phyloP scores from a whole-genome alignment of 2,888 invertebrate species.

The Polymixis lichenea region DNA sequence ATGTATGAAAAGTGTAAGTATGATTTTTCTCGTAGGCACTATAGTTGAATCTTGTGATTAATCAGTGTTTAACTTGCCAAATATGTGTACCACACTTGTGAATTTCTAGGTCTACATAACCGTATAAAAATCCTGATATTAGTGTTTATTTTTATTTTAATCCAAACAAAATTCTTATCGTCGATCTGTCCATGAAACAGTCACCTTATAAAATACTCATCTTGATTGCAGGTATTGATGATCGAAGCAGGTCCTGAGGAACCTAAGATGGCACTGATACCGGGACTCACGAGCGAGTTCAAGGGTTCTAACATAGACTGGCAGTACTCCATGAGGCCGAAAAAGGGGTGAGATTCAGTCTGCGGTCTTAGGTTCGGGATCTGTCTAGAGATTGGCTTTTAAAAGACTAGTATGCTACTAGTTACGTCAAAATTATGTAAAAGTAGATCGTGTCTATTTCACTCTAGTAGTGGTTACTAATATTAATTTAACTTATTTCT shows the following conservation, averaged over 20 bases:
- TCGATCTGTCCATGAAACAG: not conserved
- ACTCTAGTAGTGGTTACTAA: not conserved
- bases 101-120: not conserved
- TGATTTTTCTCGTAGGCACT: not conserved
- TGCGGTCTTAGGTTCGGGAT: conserved; percentile 47
- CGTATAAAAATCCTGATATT: not conserved
- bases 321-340: conserved; percentile 86
- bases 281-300: conserved; percentile 86
- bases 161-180: not conserved
- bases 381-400: conserved; percentile 60
- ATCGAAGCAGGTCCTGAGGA: conserved; percentile 86
- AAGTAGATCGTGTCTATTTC: not conserved
- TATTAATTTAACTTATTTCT: not conserved
- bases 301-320: conserved; percentile 84
- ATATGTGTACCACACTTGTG: not conserved
- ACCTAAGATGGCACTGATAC: conserved; percentile 85
- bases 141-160: not conserved
- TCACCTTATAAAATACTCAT: not conserved
- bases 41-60: not conserved
- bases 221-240: conserved; percentile 76
- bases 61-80: not conserved
- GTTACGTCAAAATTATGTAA: not conserved
- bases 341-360: conserved; percentile 79
- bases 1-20: not conserved
- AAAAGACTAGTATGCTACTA: not conserved